A percentile compares a stretch with the other conserved stretches of the same genome.
Evolutionary conservation across 2,113 vertebrate genomes (phyloP).

Genomic region (Grammomys surdaster): DNA sequence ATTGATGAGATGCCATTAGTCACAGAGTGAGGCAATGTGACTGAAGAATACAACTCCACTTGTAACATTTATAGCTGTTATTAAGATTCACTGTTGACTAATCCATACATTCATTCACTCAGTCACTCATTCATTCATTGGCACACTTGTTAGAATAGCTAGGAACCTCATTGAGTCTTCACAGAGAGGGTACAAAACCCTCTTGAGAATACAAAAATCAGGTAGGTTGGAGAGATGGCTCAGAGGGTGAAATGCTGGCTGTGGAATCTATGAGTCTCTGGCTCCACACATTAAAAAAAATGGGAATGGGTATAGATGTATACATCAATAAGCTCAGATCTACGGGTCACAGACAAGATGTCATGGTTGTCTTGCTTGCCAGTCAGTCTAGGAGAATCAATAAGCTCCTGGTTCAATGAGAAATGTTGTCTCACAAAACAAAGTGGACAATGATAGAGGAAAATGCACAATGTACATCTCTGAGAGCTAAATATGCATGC

Average conservation of each 20-base stretch:
- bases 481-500: too few relatives aligned
- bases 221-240: not conserved
- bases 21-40: not conserved
- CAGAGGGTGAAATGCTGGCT: not conserved
- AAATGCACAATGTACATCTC: not conserved
- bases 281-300: not conserved
- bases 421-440: not conserved
- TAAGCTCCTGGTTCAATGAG: not conserved
- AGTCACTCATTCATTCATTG: not conserved
- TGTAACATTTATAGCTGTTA: not conserved
- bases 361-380: too few relatives aligned
- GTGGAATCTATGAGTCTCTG: not conserved
- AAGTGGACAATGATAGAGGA: not conserved
- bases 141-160: slow-evolving; percentile 17
- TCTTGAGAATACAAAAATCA: not conserved
- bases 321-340: not conserved
- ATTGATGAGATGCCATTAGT: not conserved
- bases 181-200: not conserved
- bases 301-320: too few relatives aligned
- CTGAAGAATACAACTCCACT: not conserved
- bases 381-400: not conserved
- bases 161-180: not conserved
- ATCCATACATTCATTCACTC: not conserved
- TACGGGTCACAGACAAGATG: not conserved
- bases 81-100: not conserved